Evolutionary conservation across 2,888 invertebrate genomes (phyloP).

Genomic region (Helobdella robusta): DNA sequence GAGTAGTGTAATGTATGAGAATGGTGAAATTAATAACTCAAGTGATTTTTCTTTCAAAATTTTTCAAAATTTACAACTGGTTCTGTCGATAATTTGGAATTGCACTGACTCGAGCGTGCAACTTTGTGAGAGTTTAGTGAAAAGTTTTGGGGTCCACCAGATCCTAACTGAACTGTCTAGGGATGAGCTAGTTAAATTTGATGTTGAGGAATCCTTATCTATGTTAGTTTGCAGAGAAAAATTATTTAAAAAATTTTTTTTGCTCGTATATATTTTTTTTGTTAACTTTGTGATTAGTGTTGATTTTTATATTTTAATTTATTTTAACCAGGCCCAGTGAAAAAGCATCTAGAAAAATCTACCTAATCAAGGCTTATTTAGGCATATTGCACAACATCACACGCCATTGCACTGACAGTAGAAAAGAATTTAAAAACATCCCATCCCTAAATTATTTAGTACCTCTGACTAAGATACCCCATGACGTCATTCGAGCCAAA

Average conservation of each 20-base stretch:
- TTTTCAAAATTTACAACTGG: constrained; percentile 35
- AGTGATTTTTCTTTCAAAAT: neutral
- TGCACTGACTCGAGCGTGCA: constrained; percentile 38
- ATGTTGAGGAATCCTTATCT: constrained; percentile 7
- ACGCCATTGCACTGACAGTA: constrained; percentile 39
- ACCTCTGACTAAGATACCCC: constrained; percentile 30
- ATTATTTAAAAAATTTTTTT: neutral
- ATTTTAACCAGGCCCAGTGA: neutral
- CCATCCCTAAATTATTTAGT: constrained; percentile 36
- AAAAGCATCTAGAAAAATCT: constrained; percentile 27
- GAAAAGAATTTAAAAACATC: constrained; percentile 35
- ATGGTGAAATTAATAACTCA: neutral
- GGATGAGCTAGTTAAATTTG: constrained; percentile 24
- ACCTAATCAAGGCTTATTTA: constrained; percentile 41
- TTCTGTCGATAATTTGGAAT: constrained; percentile 41
- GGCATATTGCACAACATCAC: constrained; percentile 44
- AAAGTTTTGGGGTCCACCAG: constrained; percentile 30
- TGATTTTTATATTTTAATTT: neutral
- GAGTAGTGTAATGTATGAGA: neutral
- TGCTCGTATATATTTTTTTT: neutral
- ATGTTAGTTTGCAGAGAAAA: neutral
- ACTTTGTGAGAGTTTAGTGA: constrained; percentile 39
- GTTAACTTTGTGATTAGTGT: no score
- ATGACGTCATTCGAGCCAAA: constrained; percentile 41
- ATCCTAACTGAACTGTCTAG: constrained; percentile 31